Evolutionary conservation across 2,797 vertebrate genomes (phyloP), one percentile per base, ranked within the genome.

Genomic region (Bradypodion pumilum): DNA sequence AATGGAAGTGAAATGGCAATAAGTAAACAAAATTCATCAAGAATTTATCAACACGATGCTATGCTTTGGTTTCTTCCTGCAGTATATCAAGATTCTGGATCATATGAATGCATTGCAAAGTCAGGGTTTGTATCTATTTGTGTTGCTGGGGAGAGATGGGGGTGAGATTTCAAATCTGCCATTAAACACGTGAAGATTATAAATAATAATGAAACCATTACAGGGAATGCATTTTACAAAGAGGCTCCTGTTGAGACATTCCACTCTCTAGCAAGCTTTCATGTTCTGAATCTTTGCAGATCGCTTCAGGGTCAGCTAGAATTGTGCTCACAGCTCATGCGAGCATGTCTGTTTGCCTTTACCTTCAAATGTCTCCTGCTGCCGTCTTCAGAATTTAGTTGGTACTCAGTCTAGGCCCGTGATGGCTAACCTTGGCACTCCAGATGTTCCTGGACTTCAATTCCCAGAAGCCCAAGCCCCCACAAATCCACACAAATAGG

Each of bases 21-120:
- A 37, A 63, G 70, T 44, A 59, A 69, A 81, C 74, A 82, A 21
- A 70, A 9, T 74, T 63, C 73, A 23, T 62, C 76, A 82, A 88
- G 88, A 85, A 52, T 74, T 2, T 69, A 75, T 60, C 85, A 75
- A 1, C 25, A 37, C 19, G 16, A 86, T 32, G 77, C 27, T 16
- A 27, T 52, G 52, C 74, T 92, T 74, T 84, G 52, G 40, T 88
- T 92, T 90, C 37, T 86, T 27, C 85, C 90, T 63, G 80, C 59
- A 66, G 80, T 4, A 40, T 77, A 84, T 52, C 35, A 86, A 23
- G 87, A 91, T 81, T 62, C 74, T n/a, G 87, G 80, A 77, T 74
- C 46, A 6, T 90, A 91, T 52, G 49, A 63, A 77, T 90, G 88
- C 80, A 35, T 89, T 29, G 2, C 83, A 66, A 15, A 80, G 87